phyloP scores from a whole-genome alignment of 2,113 vertebrate species.

The Turnix velox region DNA sequence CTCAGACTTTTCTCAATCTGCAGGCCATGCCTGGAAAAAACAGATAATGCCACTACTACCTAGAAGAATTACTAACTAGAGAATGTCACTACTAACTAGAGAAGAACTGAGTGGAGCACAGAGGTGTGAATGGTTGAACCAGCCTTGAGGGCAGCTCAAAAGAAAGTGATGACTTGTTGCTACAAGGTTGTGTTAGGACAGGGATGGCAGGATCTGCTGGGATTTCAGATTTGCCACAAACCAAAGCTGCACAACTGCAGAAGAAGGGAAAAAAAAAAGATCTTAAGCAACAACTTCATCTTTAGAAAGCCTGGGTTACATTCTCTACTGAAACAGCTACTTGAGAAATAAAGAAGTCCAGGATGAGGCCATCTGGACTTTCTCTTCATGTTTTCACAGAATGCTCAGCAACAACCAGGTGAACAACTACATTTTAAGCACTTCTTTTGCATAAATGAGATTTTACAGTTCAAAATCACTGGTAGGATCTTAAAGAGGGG shows the following conservation, averaged over 20 bases:
- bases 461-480: background rate
- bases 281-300: background rate
- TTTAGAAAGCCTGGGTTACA: background rate
- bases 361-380: accelerated
- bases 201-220: background rate
- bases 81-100: background rate
- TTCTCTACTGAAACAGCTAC: background rate
- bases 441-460: background rate
- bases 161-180: background rate
- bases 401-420: background rate
- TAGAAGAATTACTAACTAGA: background rate
- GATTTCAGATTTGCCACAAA: background rate
- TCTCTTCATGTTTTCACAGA: background rate
- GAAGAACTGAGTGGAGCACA: background rate
- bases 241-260: background rate
- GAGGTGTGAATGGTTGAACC: background rate
- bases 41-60: background rate
- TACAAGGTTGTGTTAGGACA: background rate
- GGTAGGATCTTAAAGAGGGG: background rate
- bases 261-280: background rate
- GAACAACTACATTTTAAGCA: background rate
- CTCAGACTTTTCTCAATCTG: background rate
- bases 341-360: background rate
- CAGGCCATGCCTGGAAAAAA: background rate
- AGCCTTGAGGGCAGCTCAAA: background rate